Conservation (phyloP, 1,140 invertebrate genomes). For the Ptiloglossa arizonensis region DNA sequence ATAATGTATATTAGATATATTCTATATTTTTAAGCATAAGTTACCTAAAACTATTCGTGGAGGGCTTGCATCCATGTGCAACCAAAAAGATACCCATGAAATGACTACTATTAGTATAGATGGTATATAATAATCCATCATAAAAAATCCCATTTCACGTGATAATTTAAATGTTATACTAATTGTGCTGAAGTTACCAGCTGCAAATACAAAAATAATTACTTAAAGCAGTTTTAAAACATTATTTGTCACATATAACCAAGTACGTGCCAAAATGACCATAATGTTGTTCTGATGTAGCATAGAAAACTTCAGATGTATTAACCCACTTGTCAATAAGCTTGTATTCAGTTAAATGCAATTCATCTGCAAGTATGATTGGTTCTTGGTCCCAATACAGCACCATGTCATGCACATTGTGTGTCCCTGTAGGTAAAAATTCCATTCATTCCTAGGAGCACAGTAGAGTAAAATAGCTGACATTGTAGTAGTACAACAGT, state of each 20-base stretch:
- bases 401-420: slow-evolving; percentile 88
- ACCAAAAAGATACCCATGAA: slow-evolving; percentile 95
- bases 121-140: slow-evolving; percentile 95
- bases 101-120: slow-evolving; percentile 93
- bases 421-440: slow-evolving; percentile 85
- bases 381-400: slow-evolving; percentile 89
- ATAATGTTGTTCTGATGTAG: slow-evolving; percentile 85
- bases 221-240: background rate
- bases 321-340: slow-evolving; percentile 88
- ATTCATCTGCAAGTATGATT: slow-evolving; percentile 87
- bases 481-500: slow-evolving; percentile 35
- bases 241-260: background rate
- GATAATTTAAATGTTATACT: slow-evolving; percentile 90
- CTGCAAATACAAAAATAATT: slow-evolving; percentile 81
- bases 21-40: too few species aligned
- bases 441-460: slow-evolving; percentile 50
- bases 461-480: slow-evolving; percentile 41
- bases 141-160: slow-evolving; percentile 92
- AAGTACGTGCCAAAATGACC: slow-evolving; percentile 85
- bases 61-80: slow-evolving; percentile 92
- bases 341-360: slow-evolving; percentile 92
- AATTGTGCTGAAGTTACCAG: slow-evolving; percentile 91
- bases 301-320: slow-evolving; percentile 85
- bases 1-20: too few species aligned
- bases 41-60: slow-evolving; percentile 90